Conservation (phyloP, 2,113 vertebrate species). For the Petrocephalus microphthalmus region DNA sequence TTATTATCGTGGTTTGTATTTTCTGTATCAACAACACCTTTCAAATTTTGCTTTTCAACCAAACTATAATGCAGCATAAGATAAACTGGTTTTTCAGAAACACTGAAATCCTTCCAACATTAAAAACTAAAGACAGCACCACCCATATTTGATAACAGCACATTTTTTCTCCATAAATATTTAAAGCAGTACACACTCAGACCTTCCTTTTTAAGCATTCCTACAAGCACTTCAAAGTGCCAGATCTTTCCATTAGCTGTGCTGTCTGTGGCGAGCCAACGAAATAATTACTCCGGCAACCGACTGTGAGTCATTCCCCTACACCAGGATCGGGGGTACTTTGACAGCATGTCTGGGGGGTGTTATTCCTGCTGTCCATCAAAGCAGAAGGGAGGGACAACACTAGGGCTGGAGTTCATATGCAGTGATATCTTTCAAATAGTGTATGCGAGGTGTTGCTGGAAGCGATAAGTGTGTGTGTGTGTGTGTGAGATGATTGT, state of each 20-base stretch:
- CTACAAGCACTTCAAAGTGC: conserved; percentile 16
- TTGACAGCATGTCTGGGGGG: too few relatives aligned
- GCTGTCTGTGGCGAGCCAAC: background rate
- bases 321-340: background rate
- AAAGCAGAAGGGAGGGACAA: background rate
- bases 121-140: conserved; percentile 3
- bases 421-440: background rate
- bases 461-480: background rate
- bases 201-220: background rate
- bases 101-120: conserved; percentile 9
- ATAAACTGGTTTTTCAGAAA: conserved; percentile 13
- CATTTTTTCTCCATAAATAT: conserved; percentile 17
- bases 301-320: background rate
- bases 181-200: conserved; percentile 14
- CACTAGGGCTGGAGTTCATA: background rate
- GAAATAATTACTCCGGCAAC: background rate
- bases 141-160: conserved; percentile 1
- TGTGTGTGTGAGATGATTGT: background rate
- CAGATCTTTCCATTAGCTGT: background rate
- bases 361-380: background rate
- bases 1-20: background rate
- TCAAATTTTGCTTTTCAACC: background rate
- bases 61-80: background rate
- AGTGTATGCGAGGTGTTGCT: background rate
- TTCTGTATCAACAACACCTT: background rate